Evolutionary conservation across 1,140 invertebrate species (phyloP), one percentile per base, ranked within the genome.

Genomic region (Xylocopa sonorina): DNA sequence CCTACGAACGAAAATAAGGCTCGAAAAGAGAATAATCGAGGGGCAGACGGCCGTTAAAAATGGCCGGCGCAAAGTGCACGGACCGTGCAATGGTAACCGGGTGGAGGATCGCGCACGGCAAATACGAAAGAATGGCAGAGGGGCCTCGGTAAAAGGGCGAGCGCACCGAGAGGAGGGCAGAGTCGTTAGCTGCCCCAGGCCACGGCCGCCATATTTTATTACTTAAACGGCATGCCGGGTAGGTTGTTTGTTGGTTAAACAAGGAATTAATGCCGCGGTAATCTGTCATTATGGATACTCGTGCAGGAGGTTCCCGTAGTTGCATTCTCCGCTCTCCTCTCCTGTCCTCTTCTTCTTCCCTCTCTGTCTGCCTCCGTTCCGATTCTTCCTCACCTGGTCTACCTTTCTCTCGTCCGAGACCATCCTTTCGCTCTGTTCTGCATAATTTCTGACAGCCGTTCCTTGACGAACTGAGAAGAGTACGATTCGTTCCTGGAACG

Each of bases 211-310:
- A 89, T 89, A 89, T 88, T 89, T 89, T 89, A 89, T 89, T 89
- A 85, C 88, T 88, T 89, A 89, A 89, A 86, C 88, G 87, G 80
- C 75, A 86, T 83, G 87, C 88, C 86, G 80, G 74, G 78, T 71
- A 88, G 86, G 84, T 88, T 85, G 86, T 88, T 89, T 88, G 88
- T 89, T 89, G 87, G 89, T 89, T 89, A 88, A 87, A 88, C 88
- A 89, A 87, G 86, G 86, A 88, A 89, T 89, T 89, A 87, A 88
- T 89, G 88, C 88, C 84, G 53, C 74, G 80, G 84, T 82, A 86
- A 89, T 89, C 88, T 86, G 86, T 89, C 88, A 89, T 87, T 87
- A 87, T 79, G 82, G 82, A 83, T 82, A 82, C 85, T 87, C 73
- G 81, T 83, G 71, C 80, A 71, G 67, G 55, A 77, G 75, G 79